A percentile compares a stretch with the other conserved stretches of the same genome.
phyloP scores from a whole-genome alignment of 2,888 invertebrate species.

The Lydus trimaculatus region DNA sequence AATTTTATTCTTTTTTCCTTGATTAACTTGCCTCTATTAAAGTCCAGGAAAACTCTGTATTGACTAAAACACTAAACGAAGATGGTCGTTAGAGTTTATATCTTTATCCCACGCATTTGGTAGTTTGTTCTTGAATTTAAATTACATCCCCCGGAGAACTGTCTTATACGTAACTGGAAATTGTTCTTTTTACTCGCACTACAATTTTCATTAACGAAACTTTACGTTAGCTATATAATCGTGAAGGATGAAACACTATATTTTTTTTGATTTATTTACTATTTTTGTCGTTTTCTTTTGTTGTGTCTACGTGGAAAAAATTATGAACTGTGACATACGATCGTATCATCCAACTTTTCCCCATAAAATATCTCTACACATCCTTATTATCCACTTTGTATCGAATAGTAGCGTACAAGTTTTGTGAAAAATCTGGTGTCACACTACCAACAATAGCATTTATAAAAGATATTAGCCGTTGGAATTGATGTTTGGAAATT shows the following conservation, averaged over 20 bases:
- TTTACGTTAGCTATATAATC: neutral
- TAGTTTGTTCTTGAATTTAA: slow-evolving; percentile 22
- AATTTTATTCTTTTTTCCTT: slow-evolving; percentile 3
- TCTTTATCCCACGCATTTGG: slow-evolving; percentile 21
- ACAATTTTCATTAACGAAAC: slow-evolving; percentile 12
- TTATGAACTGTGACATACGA: too few relatives aligned
- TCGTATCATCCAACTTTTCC: too few relatives aligned
- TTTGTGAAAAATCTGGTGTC: neutral
- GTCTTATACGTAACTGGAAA: slow-evolving; percentile 13
- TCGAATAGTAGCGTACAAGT: neutral
- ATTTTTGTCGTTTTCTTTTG: too few relatives aligned
- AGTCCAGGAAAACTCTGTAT: slow-evolving; percentile 23
- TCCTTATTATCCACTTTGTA: neutral
- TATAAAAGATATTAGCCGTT: neutral
- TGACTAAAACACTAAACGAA: slow-evolving; percentile 18
- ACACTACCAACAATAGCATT: neutral
- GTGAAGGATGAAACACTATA: neutral
- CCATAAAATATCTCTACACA: neutral
- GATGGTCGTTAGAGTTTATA: slow-evolving; percentile 24
- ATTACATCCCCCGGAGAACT: slow-evolving; percentile 23
- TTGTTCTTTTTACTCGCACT: slow-evolving; percentile 15
- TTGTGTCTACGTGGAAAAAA: too few relatives aligned
- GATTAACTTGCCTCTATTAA: slow-evolving; percentile 19
- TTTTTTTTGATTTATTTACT: neutral
- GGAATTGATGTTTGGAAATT: neutral